A percentile compares a stretch with the other conserved stretches of the same genome.
Evolutionary conservation across 2,888 invertebrate genomes (phyloP).

Genomic region (Sesia apiformis): DNA sequence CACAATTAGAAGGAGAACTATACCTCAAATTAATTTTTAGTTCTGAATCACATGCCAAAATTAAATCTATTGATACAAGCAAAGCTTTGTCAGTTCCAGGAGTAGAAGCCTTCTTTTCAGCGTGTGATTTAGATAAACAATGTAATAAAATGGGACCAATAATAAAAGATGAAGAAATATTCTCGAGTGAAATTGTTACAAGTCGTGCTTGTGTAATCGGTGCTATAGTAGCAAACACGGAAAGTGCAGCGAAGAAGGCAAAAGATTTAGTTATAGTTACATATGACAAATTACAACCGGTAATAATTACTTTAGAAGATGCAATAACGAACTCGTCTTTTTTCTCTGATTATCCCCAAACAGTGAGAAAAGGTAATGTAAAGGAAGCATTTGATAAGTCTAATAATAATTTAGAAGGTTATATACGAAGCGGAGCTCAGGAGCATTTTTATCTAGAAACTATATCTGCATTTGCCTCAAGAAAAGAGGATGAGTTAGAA

Average conservation of each 20-base stretch:
- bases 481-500: slow-evolving; percentile 89
- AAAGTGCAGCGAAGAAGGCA: slow-evolving; percentile 85
- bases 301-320: slow-evolving; percentile 91
- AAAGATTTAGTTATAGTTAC: slow-evolving; percentile 82
- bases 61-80: slow-evolving; percentile 82
- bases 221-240: slow-evolving; percentile 84
- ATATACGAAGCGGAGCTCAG: slow-evolving; percentile 83
- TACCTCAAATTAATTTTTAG: slow-evolving; percentile 86
- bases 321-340: slow-evolving; percentile 84
- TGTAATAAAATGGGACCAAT: slow-evolving; percentile 81
- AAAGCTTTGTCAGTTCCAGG: slow-evolving; percentile 83
- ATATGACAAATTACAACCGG: slow-evolving; percentile 85
- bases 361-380: slow-evolving; percentile 78
- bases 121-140: slow-evolving; percentile 80
- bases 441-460: slow-evolving; percentile 95
- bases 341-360: slow-evolving; percentile 70
- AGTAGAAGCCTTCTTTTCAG: slow-evolving; percentile 84
- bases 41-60: slow-evolving; percentile 85
- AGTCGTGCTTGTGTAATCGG: slow-evolving; percentile 88
- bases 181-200: slow-evolving; percentile 81
- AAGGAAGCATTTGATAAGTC: slow-evolving; percentile 78
- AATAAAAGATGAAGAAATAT: slow-evolving; percentile 88
- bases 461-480: slow-evolving; percentile 77
- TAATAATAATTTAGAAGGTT: slow-evolving; percentile 80
- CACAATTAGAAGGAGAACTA: slow-evolving; percentile 81